These are phyloP conservation scores for Lepus townsendii DNA, from an alignment of 2,797 vertebrate genomes.

Conservation along the genomic window DNA sequence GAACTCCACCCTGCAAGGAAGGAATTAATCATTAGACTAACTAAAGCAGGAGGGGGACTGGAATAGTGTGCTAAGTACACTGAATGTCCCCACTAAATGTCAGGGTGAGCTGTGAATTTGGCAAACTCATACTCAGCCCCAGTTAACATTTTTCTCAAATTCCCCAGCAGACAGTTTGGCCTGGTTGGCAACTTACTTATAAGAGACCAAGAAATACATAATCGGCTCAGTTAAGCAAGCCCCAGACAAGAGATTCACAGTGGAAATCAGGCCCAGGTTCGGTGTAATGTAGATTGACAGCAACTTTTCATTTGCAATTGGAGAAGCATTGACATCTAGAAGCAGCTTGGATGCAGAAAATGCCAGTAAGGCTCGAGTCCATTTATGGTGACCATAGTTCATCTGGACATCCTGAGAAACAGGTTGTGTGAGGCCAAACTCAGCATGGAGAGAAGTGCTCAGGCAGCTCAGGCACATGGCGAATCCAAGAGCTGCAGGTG, in stretches of 20 bases:
- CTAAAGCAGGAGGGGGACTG: neutral
- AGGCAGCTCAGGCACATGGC: neutral
- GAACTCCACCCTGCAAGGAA: conserved; percentile 54
- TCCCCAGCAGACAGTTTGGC: conserved; percentile 55
- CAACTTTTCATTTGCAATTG: neutral
- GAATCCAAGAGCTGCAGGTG: neutral
- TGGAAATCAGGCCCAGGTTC: neutral
- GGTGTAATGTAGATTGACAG: neutral
- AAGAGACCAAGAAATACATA: conserved; percentile 11
- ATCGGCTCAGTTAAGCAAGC: neutral
- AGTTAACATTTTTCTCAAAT: conserved; percentile 64
- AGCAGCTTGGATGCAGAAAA: neutral
- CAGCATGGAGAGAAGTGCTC: neutral
- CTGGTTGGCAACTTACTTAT: neutral
- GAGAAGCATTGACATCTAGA: neutral
- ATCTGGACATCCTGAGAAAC: neutral
- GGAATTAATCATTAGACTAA: conserved; percentile 39
- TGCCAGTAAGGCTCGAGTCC: neutral
- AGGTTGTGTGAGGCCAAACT: neutral
- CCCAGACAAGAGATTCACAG: neutral
- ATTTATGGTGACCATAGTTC: neutral
- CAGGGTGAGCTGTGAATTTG: conserved; percentile 56
- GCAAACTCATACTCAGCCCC: neutral
- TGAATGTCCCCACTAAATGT: conserved; percentile 33
- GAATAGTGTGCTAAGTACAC: neutral